phyloP scores from a whole-genome alignment of 2,797 vertebrate species.

The Rachycentron canadum region DNA sequence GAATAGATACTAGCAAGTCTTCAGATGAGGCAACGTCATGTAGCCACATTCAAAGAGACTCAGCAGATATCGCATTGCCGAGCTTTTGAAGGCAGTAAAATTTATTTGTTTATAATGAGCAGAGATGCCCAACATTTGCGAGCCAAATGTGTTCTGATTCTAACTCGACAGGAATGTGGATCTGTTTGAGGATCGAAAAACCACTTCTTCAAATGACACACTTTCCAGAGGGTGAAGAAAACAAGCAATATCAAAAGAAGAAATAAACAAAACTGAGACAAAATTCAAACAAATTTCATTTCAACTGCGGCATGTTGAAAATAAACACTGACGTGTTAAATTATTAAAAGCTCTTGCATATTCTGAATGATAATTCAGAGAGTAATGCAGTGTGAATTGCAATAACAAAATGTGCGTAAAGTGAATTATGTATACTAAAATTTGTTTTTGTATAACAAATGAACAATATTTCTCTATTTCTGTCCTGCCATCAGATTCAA shows the following conservation, averaged over 20 bases:
- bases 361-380: slow-evolving; percentile 83
- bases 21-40: slow-evolving; percentile 26
- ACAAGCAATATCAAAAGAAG: slow-evolving; percentile 70
- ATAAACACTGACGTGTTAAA: slow-evolving; percentile 86
- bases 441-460: slow-evolving; percentile 88
- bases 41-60: slow-evolving; percentile 26
- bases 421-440: slow-evolving; percentile 88
- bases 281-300: slow-evolving; percentile 89
- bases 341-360: slow-evolving; percentile 89
- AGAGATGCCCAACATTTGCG: slow-evolving; percentile 71
- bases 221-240: slow-evolving; percentile 68
- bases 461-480: slow-evolving; percentile 83
- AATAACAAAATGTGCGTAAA: slow-evolving; percentile 87
- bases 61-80: slow-evolving; percentile 21
- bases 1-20: slow-evolving; percentile 32
- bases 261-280: slow-evolving; percentile 86
- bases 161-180: slow-evolving; percentile 53
- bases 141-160: slow-evolving; percentile 65
- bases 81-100: slow-evolving; percentile 31
- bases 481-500: slow-evolving; percentile 79
- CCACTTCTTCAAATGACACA: slow-evolving; percentile 72
- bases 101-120: slow-evolving; percentile 61
- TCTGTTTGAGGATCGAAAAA: slow-evolving; percentile 65
- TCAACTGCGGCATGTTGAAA: slow-evolving; percentile 75
- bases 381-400: slow-evolving; percentile 78